Percentiles rank a stretch among this genome's conserved stretches.
phyloP scores from a whole-genome alignment of 2,888 invertebrate genomes.

The Mythimna ferrago region DNA sequence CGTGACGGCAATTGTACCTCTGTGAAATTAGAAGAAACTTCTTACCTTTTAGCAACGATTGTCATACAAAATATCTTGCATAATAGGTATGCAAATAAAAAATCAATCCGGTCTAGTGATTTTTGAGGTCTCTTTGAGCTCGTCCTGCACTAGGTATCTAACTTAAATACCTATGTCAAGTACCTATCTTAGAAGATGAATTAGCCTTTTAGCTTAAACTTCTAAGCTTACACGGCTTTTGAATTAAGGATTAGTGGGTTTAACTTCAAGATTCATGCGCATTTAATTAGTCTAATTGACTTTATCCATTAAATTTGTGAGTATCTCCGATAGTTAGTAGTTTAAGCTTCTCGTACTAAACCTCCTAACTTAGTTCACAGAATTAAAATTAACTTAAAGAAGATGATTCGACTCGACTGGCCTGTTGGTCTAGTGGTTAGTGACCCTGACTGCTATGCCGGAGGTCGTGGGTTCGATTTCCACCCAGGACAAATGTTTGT shows the following conservation, averaged over 20 bases:
- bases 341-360: conserved; percentile 4
- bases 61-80: no score
- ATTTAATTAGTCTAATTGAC: conserved; percentile 36
- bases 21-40: no score
- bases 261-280: conserved; percentile 19
- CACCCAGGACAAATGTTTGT: no score
- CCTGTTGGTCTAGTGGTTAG: no score
- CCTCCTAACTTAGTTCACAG: not conserved
- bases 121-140: not conserved
- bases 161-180: conserved; percentile 4
- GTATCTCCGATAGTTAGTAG: conserved; percentile 23
- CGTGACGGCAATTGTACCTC: no score
- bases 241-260: conserved; percentile 19
- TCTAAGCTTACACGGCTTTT: not conserved
- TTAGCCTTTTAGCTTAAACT: conserved; percentile 10
- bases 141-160: not conserved
- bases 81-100: no score
- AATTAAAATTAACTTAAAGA: conserved; percentile 14
- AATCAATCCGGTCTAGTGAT: no score
- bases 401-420: not conserved
- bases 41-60: no score
- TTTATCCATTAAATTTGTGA: conserved; percentile 7
- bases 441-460: no score
- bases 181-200: conserved; percentile 1
- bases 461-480: no score